These are phyloP conservation scores for Pipra filicauda DNA, from an alignment of 2,113 vertebrate genomes.

Conservation along the genomic window DNA sequence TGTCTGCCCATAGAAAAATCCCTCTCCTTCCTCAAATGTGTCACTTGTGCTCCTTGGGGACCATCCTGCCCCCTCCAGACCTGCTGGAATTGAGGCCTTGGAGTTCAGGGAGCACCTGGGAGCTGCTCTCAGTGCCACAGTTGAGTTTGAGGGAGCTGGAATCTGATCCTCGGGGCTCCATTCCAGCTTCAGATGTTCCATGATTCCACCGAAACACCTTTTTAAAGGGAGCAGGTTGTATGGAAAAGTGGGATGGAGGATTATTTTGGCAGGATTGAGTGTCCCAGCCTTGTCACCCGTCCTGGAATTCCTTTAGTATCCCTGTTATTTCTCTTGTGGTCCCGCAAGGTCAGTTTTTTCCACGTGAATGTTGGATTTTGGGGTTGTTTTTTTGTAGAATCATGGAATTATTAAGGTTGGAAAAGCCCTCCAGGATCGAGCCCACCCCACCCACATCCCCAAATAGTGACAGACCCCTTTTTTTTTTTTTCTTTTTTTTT, in stretches of 20 bases:
- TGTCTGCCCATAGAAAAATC: neutral
- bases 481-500: too few relatives aligned
- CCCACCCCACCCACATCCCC: neutral
- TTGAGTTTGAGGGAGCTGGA: neutral
- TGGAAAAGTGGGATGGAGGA: rapidly evolving
- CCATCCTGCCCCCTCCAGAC: rapidly evolving
- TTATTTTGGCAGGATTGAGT: rapidly evolving
- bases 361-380: rapidly evolving
- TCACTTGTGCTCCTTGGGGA: neutral
- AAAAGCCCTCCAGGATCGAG: neutral
- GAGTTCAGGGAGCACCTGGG: neutral
- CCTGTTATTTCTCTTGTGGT: neutral
- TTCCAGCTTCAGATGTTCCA: neutral
- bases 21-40: neutral
- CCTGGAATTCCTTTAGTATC: rapidly evolving
- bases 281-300: too few relatives aligned
- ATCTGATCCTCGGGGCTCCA: neutral
- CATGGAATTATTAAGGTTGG: neutral
- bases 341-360: neutral
- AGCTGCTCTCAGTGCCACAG: rapidly evolving
- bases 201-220: neutral
- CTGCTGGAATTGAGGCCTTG: rapidly evolving
- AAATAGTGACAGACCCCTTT: neutral
- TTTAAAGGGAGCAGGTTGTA: neutral
- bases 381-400: too few relatives aligned